Evolutionary conservation across 2,888 invertebrate species (phyloP), one percentile per base, ranked within the genome.

Genomic region (Acanthosoma haemorrhoidale): DNA sequence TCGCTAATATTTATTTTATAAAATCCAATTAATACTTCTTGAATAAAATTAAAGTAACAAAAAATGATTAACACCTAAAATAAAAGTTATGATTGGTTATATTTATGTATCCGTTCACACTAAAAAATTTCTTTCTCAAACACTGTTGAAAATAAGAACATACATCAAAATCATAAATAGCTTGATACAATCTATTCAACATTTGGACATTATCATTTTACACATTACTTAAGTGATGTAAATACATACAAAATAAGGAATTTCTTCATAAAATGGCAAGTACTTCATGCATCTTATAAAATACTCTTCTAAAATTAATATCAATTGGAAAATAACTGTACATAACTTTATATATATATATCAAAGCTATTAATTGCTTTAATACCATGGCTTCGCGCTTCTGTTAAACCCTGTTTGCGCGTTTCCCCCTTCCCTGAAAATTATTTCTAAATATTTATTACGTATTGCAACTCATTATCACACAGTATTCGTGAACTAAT

Each of bases 231-330:
- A 61, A 61, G 64, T 64, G 64, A 64, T 64, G 64, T 41, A 64
- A 64, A 64, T 38, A 63, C 15, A 31, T 64, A 64, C 29, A 64
- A 64, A 64, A 64, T 64, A 64, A 64, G 64, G 64, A 64, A 64
- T 64, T 64, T 61, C 31, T 29, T 64, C 64, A 41, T 57, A 58
- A 68, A 68, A 59, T 68, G 68, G 68, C 68, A 68, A 68, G 68
- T 68, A 68, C 68, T 34, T 43, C 68, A 68, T 68, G 58, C 59
- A 68, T 68, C 51, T 68, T 59, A 68, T 59, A 68, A 68, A 68
- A 68, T 59, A 68, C 32, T 58, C 31, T 34, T 38, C 59, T 59
- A 68, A 59, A 68, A 58, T 59, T 68, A 68, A 68, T 68, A 68
- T 68, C 68, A 68, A 43, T 68, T 68, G 58, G 41, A 68, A 67